A percentile compares a stretch with the other conserved stretches of the same genome.
Conservation (phyloP, 2,888 invertebrate genomes). For the Apamea sordens region DNA sequence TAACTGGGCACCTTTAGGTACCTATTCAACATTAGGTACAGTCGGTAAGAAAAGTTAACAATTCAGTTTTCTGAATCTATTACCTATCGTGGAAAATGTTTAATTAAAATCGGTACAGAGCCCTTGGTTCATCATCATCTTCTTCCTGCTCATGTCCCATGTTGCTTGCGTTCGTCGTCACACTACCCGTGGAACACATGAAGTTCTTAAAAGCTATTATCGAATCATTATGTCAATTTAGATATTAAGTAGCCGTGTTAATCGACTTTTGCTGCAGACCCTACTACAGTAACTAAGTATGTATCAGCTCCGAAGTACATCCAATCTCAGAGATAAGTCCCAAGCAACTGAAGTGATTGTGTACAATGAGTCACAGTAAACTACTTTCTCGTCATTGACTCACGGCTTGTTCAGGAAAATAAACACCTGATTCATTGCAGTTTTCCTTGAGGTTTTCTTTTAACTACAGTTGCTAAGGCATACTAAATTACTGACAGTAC, state of each 20-base stretch:
- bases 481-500: neutral
- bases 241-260: neutral
- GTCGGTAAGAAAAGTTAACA: neutral
- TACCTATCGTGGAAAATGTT: neutral
- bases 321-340: constrained; percentile 30
- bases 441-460: constrained; percentile 13
- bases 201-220: too few relatives aligned
- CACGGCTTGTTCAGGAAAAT: constrained; percentile 35
- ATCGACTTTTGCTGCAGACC: neutral
- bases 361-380: constrained; percentile 44
- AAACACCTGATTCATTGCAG: constrained; percentile 34
- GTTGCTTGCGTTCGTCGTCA: neutral
- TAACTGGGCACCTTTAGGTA: constrained; percentile 1
- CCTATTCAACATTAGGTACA: neutral
- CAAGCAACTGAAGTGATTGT: constrained; percentile 31
- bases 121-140: neutral
- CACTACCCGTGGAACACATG: neutral
- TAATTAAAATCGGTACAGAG: neutral
- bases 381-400: constrained; percentile 52
- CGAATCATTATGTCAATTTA: neutral
- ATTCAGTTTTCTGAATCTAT: neutral
- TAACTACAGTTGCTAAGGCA: neutral
- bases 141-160: too few relatives aligned
- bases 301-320: constrained; percentile 8
- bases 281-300: neutral